Evolutionary conservation across 2,797 vertebrate species (phyloP).

Genomic region (Hafferia zeledoni): DNA sequence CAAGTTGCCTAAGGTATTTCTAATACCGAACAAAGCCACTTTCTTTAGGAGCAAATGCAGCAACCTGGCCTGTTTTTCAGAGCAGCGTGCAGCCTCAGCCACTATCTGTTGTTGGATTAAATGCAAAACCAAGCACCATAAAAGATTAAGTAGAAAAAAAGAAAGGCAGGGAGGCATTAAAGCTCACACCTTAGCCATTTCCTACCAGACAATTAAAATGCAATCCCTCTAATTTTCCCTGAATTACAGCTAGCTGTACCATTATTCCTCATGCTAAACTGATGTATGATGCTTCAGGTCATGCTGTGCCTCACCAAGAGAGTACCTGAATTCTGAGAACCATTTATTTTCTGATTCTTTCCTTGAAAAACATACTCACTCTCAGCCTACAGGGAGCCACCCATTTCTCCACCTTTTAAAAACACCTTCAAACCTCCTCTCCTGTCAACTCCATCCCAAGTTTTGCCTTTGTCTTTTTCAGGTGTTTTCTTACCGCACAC

Average conservation of each 20-base stretch:
- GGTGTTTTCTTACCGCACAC: fast-evolving
- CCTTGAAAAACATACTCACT: not conserved
- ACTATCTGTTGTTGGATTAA: not conserved
- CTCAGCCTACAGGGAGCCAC: not conserved
- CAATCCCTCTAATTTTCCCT: not conserved
- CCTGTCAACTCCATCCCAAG: not conserved
- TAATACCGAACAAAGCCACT: not conserved
- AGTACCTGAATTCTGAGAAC: fast-evolving
- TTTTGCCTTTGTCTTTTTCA: not conserved
- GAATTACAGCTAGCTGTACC: not conserved
- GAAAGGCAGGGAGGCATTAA: not conserved
- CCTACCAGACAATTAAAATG: not conserved
- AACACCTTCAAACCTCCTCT: not conserved
- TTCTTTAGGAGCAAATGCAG: not conserved
- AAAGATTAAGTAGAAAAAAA: not conserved
- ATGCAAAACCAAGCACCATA: not conserved
- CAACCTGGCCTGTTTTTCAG: not conserved
- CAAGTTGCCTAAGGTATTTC: not conserved
- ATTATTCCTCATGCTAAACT: not conserved
- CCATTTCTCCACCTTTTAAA: not conserved
- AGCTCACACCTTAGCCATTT: not conserved
- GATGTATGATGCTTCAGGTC: not conserved
- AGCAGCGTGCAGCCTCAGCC: fast-evolving
- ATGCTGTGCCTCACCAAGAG: not conserved
- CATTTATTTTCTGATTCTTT: not conserved